A percentile compares a stretch with the other conserved stretches of the same genome.
These are phyloP conservation scores for Drosophila varians DNA, from an alignment of 1,140 invertebrate genomes.

Conservation along the genomic window DNA sequence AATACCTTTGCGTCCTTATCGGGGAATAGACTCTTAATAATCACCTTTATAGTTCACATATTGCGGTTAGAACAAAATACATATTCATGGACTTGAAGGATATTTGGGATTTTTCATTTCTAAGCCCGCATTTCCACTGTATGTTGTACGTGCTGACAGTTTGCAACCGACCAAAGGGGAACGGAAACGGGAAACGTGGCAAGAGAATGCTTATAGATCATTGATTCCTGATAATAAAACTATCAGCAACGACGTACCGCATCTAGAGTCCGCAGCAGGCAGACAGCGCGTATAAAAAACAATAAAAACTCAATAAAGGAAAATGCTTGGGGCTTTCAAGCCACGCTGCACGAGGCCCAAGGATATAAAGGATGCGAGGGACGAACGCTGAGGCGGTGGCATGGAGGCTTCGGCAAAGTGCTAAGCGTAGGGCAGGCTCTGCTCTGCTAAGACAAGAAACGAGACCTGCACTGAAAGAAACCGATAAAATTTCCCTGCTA, in stretches of 20 bases:
- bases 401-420: conserved; percentile 60
- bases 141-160: conserved; percentile 50
- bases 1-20: not conserved
- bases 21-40: not conserved
- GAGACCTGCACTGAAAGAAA: conserved; percentile 2
- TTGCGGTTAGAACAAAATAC: too few relatives aligned
- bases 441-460: conserved; percentile 1
- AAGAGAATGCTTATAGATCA: conserved; percentile 71
- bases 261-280: conserved; percentile 31
- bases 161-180: conserved; percentile 24
- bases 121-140: conserved; percentile 16
- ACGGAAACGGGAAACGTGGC: conserved; percentile 48
- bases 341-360: conserved; percentile 48
- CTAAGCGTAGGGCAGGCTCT: conserved; percentile 41
- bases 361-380: conserved; percentile 34
- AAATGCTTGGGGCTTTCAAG: conserved; percentile 77
- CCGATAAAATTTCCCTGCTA: too few relatives aligned
- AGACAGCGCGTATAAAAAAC: conserved; percentile 68
- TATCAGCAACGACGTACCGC: conserved; percentile 61
- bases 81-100: not conserved
- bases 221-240: conserved; percentile 79
- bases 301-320: conserved; percentile 81
- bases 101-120: not conserved
- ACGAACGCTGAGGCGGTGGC: too few relatives aligned
- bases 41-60: too few relatives aligned